Conservation (phyloP, 2,797 vertebrate genomes). For the Acropternis orthonyx region DNA sequence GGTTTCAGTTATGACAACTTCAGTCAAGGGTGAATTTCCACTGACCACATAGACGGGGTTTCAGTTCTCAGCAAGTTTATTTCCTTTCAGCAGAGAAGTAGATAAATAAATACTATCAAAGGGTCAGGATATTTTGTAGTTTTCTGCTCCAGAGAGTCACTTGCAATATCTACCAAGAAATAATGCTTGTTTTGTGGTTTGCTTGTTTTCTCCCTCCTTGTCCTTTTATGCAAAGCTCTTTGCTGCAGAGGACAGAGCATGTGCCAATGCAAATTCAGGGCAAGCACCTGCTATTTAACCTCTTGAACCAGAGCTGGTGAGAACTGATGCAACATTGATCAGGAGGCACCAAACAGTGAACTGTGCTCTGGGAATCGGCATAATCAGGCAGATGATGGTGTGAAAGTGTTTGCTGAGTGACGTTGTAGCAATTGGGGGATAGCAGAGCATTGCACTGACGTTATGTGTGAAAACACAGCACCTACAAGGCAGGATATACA, state of each 20-base stretch:
- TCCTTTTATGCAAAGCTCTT: background rate
- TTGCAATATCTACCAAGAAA: background rate
- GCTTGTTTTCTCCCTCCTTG: background rate
- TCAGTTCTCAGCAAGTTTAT: background rate
- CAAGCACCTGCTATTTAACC: background rate
- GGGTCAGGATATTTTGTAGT: background rate
- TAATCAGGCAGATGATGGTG: background rate
- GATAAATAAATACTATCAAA: background rate
- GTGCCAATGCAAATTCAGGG: background rate
- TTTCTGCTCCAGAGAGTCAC: conserved; percentile 16
- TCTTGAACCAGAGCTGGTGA: background rate
- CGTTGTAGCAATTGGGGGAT: background rate
- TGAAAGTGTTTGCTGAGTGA: background rate
- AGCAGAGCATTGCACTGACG: background rate
- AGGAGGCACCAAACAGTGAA: background rate
- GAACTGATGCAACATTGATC: rapidly evolving
- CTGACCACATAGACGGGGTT: background rate
- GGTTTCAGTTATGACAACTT: background rate
- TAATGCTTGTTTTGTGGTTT: conserved; percentile 35
- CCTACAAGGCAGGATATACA: background rate
- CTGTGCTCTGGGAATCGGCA: background rate
- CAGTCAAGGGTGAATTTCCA: background rate
- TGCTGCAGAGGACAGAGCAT: background rate
- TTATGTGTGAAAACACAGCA: background rate
- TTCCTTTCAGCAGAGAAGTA: background rate